Base-by-base conservation (phyloP, 2,797 vertebrate species). In the Lophotriccus pileatus region DNA sequence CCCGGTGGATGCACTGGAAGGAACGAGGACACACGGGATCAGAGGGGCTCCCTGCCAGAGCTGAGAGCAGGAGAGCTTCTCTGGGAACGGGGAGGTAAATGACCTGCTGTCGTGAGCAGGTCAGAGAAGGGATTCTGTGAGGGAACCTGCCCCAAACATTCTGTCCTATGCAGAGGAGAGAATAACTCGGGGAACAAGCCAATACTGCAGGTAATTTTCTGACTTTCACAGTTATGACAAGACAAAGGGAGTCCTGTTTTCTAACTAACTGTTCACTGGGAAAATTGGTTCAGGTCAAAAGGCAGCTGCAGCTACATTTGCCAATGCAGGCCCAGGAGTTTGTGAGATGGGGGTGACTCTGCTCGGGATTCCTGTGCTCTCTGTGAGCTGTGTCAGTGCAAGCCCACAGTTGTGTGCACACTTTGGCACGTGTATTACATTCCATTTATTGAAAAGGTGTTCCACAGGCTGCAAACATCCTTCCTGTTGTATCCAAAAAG, bases 1-100 rank as follows among this genome's bases (percentile, higher is more conserved):
- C 99, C 12, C 99, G 98, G 46, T 99, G 99, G 93, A 99, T 99
- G 97, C 99, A 99, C 99, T 99, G 91, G 62, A 67, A 70, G 88
- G 87, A 78, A 49, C 21, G 63, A 88, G 63, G 68, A 72, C 32
- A 70, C 58, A 76, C 10, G 6, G 72, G 68, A 79, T 88, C 77
- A 93, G 37, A 59, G 32, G 19, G 17, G 14, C 32, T 47, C 9
- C 4, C 56, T 18, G 43, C 59, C 50, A 4, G 10, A 47, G 73
- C 8, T 70, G 83, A 25, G 19, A n/a, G 41, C n/a, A 7, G 28
- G 21, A 80, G 47, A 58, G 36, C 20, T 81, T 11, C 75, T 66
- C 17, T 62, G 89, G 70, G 84, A 49, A 28, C 2, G 36, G 66
- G 44, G 34, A 67, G 14, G 28, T 27, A 46, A 53, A 52, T 5